Percentiles rank a stretch among this genome's conserved stretches.
Conservation (phyloP, 2,888 invertebrate species). For the Catotricha subobsoleta region DNA sequence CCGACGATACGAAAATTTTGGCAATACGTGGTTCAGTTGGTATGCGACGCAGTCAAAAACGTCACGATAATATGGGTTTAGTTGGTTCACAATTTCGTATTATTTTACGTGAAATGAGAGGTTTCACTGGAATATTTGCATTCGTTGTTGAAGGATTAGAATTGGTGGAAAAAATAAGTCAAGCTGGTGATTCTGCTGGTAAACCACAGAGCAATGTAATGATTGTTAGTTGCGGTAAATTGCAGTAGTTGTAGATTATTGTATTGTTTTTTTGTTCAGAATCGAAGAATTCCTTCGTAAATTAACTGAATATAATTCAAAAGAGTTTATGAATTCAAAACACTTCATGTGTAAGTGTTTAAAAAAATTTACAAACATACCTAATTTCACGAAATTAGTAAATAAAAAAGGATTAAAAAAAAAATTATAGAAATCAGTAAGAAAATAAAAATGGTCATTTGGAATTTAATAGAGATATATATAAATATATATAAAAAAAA, state of each 20-base stretch:
- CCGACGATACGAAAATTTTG: conserved; percentile 59
- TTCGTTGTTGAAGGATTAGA: conserved; percentile 64
- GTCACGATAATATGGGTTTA: conserved; percentile 60
- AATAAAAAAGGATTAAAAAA: not conserved
- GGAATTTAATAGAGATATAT: not conserved
- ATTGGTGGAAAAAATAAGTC: conserved; percentile 58
- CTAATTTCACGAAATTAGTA: not conserved
- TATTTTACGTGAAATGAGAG: conserved; percentile 63
- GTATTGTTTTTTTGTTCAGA: not conserved
- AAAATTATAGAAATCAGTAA: conserved; percentile 9
- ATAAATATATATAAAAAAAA: not conserved
- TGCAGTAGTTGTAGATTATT: conserved; percentile 30
- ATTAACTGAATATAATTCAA: too few species aligned
- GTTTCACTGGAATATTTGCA: conserved; percentile 67
- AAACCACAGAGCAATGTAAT: conserved; percentile 57
- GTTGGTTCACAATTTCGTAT: conserved; percentile 75
- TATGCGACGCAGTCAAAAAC: conserved; percentile 62
- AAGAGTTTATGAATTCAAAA: too few species aligned
- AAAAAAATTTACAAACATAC: not conserved
- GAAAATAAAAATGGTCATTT: conserved; percentile 5
- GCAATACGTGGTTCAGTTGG: conserved; percentile 62
- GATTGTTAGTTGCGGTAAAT: conserved; percentile 57
- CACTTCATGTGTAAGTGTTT: too few species aligned
- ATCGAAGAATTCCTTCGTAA: too few species aligned
- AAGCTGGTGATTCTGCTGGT: conserved; percentile 57